Conservation (phyloP, 2,113 vertebrate species). For the Coregonus clupeaformis region DNA sequence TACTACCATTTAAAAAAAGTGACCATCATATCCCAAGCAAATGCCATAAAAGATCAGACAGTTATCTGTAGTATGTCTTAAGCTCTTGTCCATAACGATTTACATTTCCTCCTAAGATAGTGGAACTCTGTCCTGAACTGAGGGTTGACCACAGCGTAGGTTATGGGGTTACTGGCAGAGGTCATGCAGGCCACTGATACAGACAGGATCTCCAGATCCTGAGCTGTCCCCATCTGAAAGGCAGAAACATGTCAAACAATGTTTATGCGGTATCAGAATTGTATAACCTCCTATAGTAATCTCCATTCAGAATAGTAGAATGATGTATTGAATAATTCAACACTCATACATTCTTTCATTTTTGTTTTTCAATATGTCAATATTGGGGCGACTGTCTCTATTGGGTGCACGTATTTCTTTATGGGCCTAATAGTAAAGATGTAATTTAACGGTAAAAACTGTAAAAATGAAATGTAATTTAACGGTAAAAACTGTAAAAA, state of each 20-base stretch:
- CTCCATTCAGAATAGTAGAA: too few relatives aligned
- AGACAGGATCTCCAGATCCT: conserved; percentile 65
- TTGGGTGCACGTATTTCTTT: too few relatives aligned
- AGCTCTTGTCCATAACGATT: conserved; percentile 20
- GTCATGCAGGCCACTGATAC: conserved; percentile 73
- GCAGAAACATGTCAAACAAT: background rate
- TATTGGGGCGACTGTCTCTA: too few relatives aligned
- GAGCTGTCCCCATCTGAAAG: conserved; percentile 51
- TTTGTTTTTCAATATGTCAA: too few relatives aligned
- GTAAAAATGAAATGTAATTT: too few relatives aligned
- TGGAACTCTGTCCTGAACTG: conserved; percentile 72
- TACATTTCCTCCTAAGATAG: conserved; percentile 50
- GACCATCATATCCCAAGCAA: background rate
- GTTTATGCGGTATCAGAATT: background rate
- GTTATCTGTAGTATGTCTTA: background rate
- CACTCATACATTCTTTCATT: too few relatives aligned
- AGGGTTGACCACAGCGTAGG: conserved; percentile 75
- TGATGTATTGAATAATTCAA: too few relatives aligned
- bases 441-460: too few relatives aligned
- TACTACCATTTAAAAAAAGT: background rate
- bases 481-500: too few relatives aligned
- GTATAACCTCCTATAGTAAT: background rate
- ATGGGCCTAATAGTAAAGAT: too few relatives aligned
- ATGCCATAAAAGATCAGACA: background rate
- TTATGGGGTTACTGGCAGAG: conserved; percentile 74